Evolutionary conservation across 2,888 invertebrate genomes (phyloP), one percentile per base, ranked within the genome.

Genomic region (Pristionchus entomophagus): DNA sequence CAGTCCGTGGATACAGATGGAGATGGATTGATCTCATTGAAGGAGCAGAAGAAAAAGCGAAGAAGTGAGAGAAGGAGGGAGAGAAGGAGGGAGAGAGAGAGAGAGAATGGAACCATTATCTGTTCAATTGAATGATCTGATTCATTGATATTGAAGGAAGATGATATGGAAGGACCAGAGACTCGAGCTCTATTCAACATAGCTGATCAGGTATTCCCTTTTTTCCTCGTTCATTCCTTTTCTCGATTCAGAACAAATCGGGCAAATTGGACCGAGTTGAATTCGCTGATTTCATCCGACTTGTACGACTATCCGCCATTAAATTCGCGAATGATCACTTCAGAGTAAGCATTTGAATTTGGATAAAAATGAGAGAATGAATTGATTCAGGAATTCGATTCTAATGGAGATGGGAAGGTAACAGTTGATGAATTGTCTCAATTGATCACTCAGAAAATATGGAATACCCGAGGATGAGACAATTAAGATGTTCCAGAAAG

Each of bases 301-400:
- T 93, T 29, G 93, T 93, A 5, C 88, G 93, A 35, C 86, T 93
- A 14, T 91, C 91, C 38, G 91, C 93, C 38, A 93, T 93, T 86
- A 93, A 93, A 80, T 92, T 91, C 86, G 92, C 92, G 32, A 90
- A 89, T 10, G 93, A 93, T 83, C 92, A 93, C 86, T 91, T 93
- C 87, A 89, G 89, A 87, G 92, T 91, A 73, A 87, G 65, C 17
- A 22, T 2, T 38, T 22, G n/a, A n/a, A n/a, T n/a, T n/a, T n/a
- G n/a, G n/a, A n/a, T n/a, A n/a, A n/a, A n/a, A n/a, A n/a, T n/a
- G n/a, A n/a, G n/a, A n/a, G n/a, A n/a, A n/a, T n/a, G n/a, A n/a
- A n/a, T 32, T 65, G 26, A 4, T 26, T 59, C 73, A 91, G 91
- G 92, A 92, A 65, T 92, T 91, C 85, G 92, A 92, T 86, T 84